These are phyloP conservation scores for Arvicanthis niloticus DNA, from an alignment of 2,113 vertebrate genomes.

Conservation along the genomic window DNA sequence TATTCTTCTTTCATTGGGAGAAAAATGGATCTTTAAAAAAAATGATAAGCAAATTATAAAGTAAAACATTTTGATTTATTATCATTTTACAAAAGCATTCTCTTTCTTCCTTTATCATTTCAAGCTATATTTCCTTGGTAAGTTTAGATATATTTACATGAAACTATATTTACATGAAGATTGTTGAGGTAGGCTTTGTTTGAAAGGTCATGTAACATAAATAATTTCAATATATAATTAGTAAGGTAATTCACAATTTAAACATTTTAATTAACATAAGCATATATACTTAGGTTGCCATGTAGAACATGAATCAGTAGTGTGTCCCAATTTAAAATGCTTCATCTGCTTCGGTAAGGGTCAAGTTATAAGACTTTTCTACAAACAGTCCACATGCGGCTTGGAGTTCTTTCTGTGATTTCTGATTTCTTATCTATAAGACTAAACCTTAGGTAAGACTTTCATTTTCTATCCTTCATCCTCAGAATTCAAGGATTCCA, in stretches of 20 bases:
- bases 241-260: background rate
- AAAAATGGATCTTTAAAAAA: background rate
- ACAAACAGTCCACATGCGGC: background rate
- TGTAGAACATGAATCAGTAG: background rate
- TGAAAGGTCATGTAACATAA: background rate
- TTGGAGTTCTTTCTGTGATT: background rate
- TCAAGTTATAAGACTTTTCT: background rate
- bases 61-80: background rate
- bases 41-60: too few relatives aligned
- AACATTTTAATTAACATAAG: background rate
- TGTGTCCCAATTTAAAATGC: background rate
- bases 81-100: background rate
- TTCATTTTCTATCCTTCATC: background rate
- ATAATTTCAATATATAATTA: background rate
- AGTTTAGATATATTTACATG: background rate
- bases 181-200: background rate
- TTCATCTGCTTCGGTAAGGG: background rate
- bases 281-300: background rate
- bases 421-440: background rate
- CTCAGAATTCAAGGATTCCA: constrained; percentile 34
- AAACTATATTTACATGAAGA: background rate
- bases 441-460: background rate
- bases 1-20: constrained; percentile 11
- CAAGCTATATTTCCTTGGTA: background rate
- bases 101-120: background rate